A percentile compares a stretch with the other conserved stretches of the same genome.
Evolutionary conservation across 1,140 invertebrate genomes (phyloP).

Genomic region (Brevipalpus yothersi): DNA sequence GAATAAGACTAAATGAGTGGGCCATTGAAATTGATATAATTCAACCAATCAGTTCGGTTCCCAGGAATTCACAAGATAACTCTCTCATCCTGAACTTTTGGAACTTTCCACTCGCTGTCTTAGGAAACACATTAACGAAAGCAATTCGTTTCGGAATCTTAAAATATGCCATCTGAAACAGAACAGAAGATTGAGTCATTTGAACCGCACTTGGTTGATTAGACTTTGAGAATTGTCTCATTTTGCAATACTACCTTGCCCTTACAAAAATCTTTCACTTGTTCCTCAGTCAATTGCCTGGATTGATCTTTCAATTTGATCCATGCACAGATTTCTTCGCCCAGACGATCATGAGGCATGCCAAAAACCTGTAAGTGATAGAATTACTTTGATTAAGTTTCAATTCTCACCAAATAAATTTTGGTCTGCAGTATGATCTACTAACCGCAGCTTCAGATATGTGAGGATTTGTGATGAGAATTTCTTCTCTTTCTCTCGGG

Average conservation of each 20-base stretch:
- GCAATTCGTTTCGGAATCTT: conserved; percentile 54
- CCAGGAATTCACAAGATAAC: too few relatives aligned
- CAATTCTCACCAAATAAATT: not conserved
- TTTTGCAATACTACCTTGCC: conserved; percentile 29
- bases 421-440: not conserved
- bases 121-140: conserved; percentile 44
- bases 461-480: conserved; percentile 34
- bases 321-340: conserved; percentile 59
- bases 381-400: not conserved
- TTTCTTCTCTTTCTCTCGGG: conserved; percentile 11
- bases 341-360: conserved; percentile 45
- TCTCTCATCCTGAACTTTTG: conserved; percentile 38
- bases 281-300: conserved; percentile 24
- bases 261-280: conserved; percentile 39
- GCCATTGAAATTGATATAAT: too few relatives aligned
- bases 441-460: not conserved
- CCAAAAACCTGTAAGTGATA: conserved; percentile 31
- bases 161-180: conserved; percentile 27
- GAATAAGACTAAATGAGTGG: too few relatives aligned
- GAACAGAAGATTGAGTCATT: not conserved
- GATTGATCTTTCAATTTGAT: conserved; percentile 28
- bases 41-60: too few relatives aligned
- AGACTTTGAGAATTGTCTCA: too few relatives aligned
- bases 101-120: conserved; percentile 57
- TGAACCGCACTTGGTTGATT: too few relatives aligned